Base-by-base conservation (phyloP, 2,113 vertebrate genomes). In the Melanostigma gelatinosum region DNA sequence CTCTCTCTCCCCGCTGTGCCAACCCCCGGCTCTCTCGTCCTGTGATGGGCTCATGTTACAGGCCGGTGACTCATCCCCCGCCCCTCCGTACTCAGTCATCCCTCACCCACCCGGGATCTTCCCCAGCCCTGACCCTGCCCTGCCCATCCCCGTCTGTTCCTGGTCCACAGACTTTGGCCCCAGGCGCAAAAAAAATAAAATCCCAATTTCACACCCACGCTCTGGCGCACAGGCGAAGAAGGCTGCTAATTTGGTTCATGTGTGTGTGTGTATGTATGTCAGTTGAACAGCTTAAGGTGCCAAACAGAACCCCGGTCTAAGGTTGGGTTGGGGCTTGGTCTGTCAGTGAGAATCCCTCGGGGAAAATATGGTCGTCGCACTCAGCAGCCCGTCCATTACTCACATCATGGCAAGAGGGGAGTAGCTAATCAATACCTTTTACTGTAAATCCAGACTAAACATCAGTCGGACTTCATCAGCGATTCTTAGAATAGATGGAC, bases 31-130 rank as follows among this genome's bases (percentile, higher is more conserved):
- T 79, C 77, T 86, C 86, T 83, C 84, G 88, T 92, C 90, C 93
- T 82, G 88, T 93, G 89, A 93, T 91, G 85, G 86, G 88, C 76
- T 94, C 91, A 80, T 86, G 87, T 95, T 95, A 94, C 94, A 94
- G 64, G 71, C 81, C 54, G 48, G 85, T 94, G 93, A 94, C 85
- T 94, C 91, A 92, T 75, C 55, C 66, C 18, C n/a, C 46, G 29
- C 63, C 55, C 12, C 13, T n/a, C 8, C 67, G 1, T 6, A 27
- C 52, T 83, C 61, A 32, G 24, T 72, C 57, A 61, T 81, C 86
- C 85, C 77, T 86, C 81, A 87, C 85, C 88, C 89, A 87, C 77
- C 6, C 63, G 34, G 61, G 88, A 90, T 80, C 82, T 75, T 75
- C 61, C 65, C 72, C 62, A 67, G 65, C 67, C 74, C 60, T 68